Conservation (phyloP, 2,113 vertebrate species). For the Dicerorhinus sumatrensis region DNA sequence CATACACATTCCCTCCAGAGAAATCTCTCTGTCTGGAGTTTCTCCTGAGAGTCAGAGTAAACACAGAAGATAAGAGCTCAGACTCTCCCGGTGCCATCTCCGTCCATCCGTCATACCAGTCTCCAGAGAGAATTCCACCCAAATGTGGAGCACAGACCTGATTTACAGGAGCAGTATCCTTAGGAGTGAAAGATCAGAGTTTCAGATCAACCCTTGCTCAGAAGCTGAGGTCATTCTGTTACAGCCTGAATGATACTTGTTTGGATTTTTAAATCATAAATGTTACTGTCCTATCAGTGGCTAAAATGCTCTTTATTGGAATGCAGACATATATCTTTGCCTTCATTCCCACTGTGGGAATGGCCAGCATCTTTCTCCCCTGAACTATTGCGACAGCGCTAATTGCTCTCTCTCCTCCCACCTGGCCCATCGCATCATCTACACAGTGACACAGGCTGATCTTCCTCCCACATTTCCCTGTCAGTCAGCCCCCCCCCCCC, state of each 20-base stretch:
- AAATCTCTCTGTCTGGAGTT: neutral
- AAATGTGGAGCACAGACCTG: neutral
- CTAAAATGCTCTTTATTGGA: neutral
- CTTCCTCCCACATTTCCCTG: too few species aligned
- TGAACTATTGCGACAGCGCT: neutral
- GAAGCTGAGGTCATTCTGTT: neutral
- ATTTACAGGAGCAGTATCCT: too few species aligned
- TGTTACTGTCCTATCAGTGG: neutral
- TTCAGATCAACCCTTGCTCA: neutral
- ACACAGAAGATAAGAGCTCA: neutral
- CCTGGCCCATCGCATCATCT: too few species aligned
- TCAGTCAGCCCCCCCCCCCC: neutral
- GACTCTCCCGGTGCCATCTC: too few species aligned
- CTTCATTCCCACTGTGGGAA: neutral
- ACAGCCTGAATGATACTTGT: neutral
- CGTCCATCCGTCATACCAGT: rapidly evolving
- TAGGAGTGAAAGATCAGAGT: neutral
- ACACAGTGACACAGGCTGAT: neutral
- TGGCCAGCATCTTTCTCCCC: neutral
- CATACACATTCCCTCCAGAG: neutral
- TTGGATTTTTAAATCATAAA: neutral
- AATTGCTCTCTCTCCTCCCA: too few species aligned
- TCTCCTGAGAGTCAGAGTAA: neutral
- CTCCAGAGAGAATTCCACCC: neutral
- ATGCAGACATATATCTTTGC: neutral